A percentile compares a stretch with the other conserved stretches of the same genome.
phyloP scores from a whole-genome alignment of 2,113 vertebrate species.

The Trematomus loennbergii region DNA sequence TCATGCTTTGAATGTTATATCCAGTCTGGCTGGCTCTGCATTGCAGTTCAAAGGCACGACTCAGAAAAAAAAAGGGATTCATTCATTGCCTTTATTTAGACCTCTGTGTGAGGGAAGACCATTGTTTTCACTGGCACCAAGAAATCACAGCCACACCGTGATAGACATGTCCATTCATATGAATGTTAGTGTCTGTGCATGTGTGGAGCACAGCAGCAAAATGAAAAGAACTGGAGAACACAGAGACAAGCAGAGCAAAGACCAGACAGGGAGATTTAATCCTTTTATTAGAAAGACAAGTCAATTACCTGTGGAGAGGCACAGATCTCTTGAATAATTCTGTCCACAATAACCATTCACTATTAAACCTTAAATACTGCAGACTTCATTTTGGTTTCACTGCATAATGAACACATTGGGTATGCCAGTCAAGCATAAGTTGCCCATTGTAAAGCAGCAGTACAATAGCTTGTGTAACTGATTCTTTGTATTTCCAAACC shows the following conservation, averaged over 20 bases:
- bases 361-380: background rate
- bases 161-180: slow-evolving; percentile 11
- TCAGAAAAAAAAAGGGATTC: background rate
- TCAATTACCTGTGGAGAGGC: background rate
- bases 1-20: slow-evolving; percentile 45
- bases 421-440: background rate
- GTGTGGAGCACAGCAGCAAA: background rate
- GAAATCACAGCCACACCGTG: slow-evolving; percentile 8
- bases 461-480: slow-evolving; percentile 2
- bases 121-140: slow-evolving; percentile 24
- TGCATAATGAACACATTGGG: background rate
- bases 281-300: background rate
- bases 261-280: background rate
- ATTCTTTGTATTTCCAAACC: background rate
- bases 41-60: slow-evolving; percentile 50
- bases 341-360: background rate
- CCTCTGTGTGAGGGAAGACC: slow-evolving; percentile 34
- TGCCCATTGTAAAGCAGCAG: background rate
- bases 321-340: background rate
- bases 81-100: slow-evolving; percentile 37
- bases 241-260: background rate
- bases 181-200: background rate
- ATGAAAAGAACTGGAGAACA: background rate
- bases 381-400: background rate
- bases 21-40: slow-evolving; percentile 44